Evolutionary conservation across 2,113 vertebrate genomes (phyloP).

Genomic region (Hyperopisus bebe): DNA sequence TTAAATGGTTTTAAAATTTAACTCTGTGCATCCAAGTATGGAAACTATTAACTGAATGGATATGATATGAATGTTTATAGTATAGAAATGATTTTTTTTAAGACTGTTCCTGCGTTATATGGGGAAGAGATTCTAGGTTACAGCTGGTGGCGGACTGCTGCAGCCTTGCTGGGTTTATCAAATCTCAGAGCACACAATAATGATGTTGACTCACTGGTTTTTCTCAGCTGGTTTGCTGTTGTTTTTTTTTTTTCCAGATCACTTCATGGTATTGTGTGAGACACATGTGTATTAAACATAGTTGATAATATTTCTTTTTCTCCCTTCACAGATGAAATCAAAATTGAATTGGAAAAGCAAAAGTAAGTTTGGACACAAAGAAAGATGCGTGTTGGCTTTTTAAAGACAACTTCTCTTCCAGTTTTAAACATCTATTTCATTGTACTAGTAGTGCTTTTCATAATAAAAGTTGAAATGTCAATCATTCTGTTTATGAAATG

Average conservation of each 20-base stretch:
- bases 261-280: not conserved
- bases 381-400: not conserved
- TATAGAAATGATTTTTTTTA: not conserved
- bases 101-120: not conserved
- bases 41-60: not conserved
- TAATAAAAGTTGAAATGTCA: not conserved
- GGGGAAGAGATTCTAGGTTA: not conserved
- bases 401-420: not conserved
- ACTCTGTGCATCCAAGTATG: not conserved
- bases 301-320: constrained; percentile 26
- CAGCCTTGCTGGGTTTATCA: not conserved
- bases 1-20: not conserved
- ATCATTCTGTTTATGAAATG: not conserved
- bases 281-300: not conserved
- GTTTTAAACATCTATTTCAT: not conserved
- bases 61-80: not conserved
- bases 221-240: not conserved
- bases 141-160: not conserved
- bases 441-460: not conserved
- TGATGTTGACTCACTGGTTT: not conserved
- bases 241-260: not conserved
- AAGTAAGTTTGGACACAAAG: constrained; percentile 62
- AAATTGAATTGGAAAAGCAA: constrained; percentile 79
- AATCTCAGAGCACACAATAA: not conserved
- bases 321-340: constrained; percentile 79